Conservation (phyloP, 1,140 invertebrate genomes). For the Drosophila watanabei region DNA sequence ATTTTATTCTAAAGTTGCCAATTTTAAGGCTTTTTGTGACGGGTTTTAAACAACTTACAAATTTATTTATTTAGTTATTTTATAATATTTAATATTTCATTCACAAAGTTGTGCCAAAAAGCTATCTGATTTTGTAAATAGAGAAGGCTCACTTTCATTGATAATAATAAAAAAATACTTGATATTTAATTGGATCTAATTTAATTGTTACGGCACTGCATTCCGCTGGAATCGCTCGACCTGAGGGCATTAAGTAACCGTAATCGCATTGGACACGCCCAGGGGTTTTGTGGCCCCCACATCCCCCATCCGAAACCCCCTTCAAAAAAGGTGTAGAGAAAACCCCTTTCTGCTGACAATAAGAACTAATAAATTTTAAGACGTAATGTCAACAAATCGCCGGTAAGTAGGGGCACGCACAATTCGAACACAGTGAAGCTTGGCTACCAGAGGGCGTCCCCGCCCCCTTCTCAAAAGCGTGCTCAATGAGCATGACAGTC, state of each 20-base stretch:
- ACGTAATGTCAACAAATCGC: slow-evolving; percentile 75
- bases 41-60: too few species aligned
- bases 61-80: too few species aligned
- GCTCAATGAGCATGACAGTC: slow-evolving; percentile 74
- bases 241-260: slow-evolving; percentile 28
- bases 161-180: not conserved
- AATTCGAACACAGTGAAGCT: slow-evolving; percentile 6
- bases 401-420: slow-evolving; percentile 51
- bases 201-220: slow-evolving; percentile 38
- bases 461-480: slow-evolving; percentile 25
- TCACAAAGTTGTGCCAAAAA: too few species aligned
- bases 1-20: too few species aligned
- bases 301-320: not conserved
- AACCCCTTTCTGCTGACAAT: slow-evolving; percentile 58
- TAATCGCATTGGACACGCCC: slow-evolving; percentile 54
- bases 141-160: not conserved
- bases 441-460: slow-evolving; percentile 16
- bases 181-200: slow-evolving; percentile 21
- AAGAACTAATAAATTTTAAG: slow-evolving; percentile 78
- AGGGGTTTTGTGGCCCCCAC: slow-evolving; percentile 14
- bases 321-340: not conserved
- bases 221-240: slow-evolving; percentile 8
- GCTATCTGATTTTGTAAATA: too few species aligned
- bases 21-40: too few species aligned
- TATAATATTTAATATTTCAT: too few species aligned